Percentiles rank a stretch among this genome's conserved stretches.
phyloP scores from a whole-genome alignment of 2,888 invertebrate species.

The Ctena decussata region DNA sequence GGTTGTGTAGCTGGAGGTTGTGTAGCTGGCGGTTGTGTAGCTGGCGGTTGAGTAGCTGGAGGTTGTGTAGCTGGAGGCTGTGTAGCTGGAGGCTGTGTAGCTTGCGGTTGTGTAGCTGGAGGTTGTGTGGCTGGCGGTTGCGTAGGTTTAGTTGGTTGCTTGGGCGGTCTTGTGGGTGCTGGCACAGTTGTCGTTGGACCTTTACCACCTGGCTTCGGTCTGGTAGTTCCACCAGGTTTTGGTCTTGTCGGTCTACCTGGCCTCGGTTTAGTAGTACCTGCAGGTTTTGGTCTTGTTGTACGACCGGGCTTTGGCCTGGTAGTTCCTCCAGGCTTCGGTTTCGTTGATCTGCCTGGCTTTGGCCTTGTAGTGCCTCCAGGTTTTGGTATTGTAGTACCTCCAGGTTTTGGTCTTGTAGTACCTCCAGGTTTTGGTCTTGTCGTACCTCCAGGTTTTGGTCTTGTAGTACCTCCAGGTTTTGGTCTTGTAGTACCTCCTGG shows the following conservation, averaged over 20 bases:
- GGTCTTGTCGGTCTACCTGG: constrained; percentile 7
- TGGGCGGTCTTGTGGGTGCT: background rate
- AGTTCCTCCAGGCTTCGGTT: constrained; percentile 18
- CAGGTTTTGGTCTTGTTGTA: constrained; percentile 31
- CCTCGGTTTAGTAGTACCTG: constrained; percentile 29
- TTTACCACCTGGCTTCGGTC: constrained; percentile 3
- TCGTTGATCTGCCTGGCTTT: background rate
- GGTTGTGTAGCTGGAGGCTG: background rate
- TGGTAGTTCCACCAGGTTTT: background rate
- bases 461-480: constrained; percentile 27
- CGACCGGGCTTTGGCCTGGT: constrained; percentile 35
- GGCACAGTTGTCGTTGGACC: constrained; percentile 1
- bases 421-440: constrained; percentile 38
- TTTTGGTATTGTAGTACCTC: constrained; percentile 33
- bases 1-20: background rate
- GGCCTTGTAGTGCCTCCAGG: constrained; percentile 24
- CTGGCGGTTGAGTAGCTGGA: background rate
- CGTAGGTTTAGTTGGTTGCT: constrained; percentile 21
- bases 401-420: constrained; percentile 32
- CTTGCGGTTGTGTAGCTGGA: constrained; percentile 22
- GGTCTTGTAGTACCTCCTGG: constrained; percentile 45
- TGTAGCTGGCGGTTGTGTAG: constrained; percentile 4
- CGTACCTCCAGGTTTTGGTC: constrained; percentile 14
- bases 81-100: constrained; percentile 5
- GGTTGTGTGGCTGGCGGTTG: constrained; percentile 27